Conservation (phyloP, 2,888 invertebrate genomes). For the Lasius fuliginosus region DNA sequence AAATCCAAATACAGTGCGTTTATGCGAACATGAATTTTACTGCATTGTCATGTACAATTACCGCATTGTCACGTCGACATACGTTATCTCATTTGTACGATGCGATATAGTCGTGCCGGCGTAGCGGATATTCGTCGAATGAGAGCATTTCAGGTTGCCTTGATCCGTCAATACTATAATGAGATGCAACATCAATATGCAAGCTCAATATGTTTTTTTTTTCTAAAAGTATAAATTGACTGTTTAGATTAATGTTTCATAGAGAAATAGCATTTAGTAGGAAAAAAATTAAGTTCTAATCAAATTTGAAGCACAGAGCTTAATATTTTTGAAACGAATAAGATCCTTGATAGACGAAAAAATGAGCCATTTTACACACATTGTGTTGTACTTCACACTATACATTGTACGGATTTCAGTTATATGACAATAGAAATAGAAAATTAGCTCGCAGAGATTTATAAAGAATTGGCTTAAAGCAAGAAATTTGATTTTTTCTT, state of each 20-base stretch:
- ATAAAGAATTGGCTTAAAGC: background rate
- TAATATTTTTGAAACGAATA: background rate
- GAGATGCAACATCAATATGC: background rate
- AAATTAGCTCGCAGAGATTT: background rate
- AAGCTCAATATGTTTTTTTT: constrained; percentile 2
- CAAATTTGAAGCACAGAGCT: background rate
- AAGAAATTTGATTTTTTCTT: constrained; percentile 13
- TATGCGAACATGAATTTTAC: constrained; percentile 52
- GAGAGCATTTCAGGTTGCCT: constrained; percentile 23
- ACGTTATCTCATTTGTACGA: constrained; percentile 33
- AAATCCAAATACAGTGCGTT: constrained; percentile 43
- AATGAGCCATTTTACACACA: background rate
- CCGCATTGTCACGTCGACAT: constrained; percentile 27
- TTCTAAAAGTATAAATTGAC: background rate
- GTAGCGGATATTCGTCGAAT: constrained; percentile 32
- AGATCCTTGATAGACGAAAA: background rate
- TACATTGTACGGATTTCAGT: background rate
- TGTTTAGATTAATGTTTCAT: background rate
- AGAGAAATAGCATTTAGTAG: background rate
- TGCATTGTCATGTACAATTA: constrained; percentile 53
- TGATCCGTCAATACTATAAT: constrained; percentile 24
- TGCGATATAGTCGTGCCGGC: constrained; percentile 12
- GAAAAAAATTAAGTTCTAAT: background rate
- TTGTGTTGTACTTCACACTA: too few relatives aligned
- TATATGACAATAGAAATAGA: background rate